A percentile compares a stretch with the other conserved stretches of the same genome.
Evolutionary conservation across 92 coral and sea anemone genomes (phyloP).

Genomic region (Porites divaricata): DNA sequence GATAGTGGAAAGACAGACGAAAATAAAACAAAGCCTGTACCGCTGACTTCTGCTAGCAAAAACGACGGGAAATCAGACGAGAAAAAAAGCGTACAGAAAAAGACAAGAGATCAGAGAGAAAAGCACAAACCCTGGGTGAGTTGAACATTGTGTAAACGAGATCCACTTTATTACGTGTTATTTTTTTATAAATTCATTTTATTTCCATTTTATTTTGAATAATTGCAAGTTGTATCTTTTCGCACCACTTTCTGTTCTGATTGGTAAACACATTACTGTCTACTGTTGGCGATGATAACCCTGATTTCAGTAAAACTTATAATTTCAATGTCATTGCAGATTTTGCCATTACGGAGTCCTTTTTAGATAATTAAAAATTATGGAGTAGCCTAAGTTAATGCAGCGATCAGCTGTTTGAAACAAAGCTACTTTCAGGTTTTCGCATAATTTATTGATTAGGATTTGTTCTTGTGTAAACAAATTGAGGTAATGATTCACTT

Average conservation of each 20-base stretch:
- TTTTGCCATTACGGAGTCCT: too few relatives aligned
- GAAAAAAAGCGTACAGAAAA: neutral
- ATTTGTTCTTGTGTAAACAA: neutral
- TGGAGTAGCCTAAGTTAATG: too few relatives aligned
- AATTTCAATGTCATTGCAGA: too few relatives aligned
- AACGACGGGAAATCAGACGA: neutral
- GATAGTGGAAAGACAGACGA: slow-evolving; percentile 31
- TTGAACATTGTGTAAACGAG: neutral
- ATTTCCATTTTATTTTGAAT: neutral
- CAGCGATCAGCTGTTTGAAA: too few relatives aligned
- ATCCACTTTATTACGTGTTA: neutral
- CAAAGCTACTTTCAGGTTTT: too few relatives aligned
- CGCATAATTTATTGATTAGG: neutral
- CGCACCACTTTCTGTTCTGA: neutral
- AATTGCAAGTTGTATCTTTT: slow-evolving; percentile 21
- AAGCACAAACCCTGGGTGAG: slow-evolving; percentile 20
- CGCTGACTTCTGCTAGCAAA: neutral
- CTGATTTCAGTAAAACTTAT: too few relatives aligned
- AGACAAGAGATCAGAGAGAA: neutral
- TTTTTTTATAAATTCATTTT: neutral
- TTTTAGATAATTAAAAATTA: too few relatives aligned
- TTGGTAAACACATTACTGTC: neutral
- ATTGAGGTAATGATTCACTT: neutral
- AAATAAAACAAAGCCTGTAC: neutral
- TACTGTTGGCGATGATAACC: too few relatives aligned